Percentiles rank a stretch among this genome's conserved stretches.
phyloP scores from a whole-genome alignment of 2,797 vertebrate species.

The Podarcis siculus region DNA sequence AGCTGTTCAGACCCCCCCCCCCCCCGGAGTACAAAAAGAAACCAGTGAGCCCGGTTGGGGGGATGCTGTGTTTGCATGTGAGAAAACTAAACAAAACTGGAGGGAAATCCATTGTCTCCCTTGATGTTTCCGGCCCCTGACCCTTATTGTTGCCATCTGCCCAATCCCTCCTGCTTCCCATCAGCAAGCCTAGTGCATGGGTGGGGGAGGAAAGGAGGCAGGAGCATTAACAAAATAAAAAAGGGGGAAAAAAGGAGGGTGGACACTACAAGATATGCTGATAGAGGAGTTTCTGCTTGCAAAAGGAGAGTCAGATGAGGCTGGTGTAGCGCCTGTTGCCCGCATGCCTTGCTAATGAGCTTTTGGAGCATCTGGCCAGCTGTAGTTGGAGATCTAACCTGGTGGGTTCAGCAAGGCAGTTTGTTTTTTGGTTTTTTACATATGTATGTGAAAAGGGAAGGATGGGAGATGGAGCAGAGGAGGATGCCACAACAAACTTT shows the following conservation, averaged over 20 bases:
- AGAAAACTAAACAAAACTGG: not conserved
- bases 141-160: constrained; percentile 55
- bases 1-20: constrained; percentile 1
- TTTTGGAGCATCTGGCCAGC: not conserved
- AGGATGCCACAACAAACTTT: not conserved
- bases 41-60: not conserved
- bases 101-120: constrained; percentile 48
- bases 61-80: not conserved
- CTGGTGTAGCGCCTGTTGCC: not conserved
- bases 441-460: not conserved
- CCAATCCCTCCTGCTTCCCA: constrained; percentile 45
- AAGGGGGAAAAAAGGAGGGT: not conserved
- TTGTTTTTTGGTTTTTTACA: not conserved
- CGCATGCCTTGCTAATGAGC: not conserved
- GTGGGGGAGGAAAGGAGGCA: constrained; percentile 55
- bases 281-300: constrained; percentile 45
- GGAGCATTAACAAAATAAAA: constrained; percentile 8
- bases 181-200: constrained; percentile 49
- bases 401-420: too few species aligned
- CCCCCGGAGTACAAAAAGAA: not conserved
- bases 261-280: constrained; percentile 54
- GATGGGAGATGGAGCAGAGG: not conserved
- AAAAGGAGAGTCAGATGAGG: constrained; percentile 32
- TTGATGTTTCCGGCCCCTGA: constrained; percentile 30
- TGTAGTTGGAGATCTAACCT: not conserved